phyloP scores from a whole-genome alignment of 2,888 invertebrate genomes.

The Bedellia somnulentella region DNA sequence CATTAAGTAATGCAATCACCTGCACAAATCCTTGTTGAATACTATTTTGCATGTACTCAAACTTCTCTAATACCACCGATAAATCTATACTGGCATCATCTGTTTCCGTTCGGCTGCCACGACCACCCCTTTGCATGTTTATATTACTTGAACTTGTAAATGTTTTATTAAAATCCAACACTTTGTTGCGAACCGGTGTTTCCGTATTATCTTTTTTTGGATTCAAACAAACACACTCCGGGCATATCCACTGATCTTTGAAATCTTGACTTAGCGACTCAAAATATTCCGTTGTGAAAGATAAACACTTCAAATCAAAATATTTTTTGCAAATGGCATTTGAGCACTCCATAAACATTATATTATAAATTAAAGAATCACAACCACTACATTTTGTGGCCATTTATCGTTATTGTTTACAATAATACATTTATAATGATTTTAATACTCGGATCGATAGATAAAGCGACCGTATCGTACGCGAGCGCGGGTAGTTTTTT shows the following conservation, averaged over 20 bases:
- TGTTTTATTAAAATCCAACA: background rate
- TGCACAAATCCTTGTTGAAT: background rate
- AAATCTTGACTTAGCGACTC: background rate
- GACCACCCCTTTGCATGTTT: background rate
- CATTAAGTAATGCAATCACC: background rate
- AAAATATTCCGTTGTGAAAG: background rate
- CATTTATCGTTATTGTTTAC: slow-evolving; percentile 1
- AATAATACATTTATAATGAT: no score
- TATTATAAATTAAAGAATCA: background rate
- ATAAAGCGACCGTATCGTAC: no score
- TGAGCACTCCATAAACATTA: slow-evolving; percentile 3
- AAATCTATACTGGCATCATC: background rate
- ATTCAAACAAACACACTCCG: background rate
- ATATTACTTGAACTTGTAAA: background rate
- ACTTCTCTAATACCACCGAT: background rate
- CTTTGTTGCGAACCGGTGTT: background rate
- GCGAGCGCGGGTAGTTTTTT: no score
- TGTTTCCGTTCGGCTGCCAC: background rate
- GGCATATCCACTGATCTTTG: slow-evolving; percentile 2
- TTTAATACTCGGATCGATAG: no score
- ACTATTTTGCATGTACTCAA: background rate
- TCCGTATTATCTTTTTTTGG: background rate
- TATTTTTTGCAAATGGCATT: background rate
- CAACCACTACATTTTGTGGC: slow-evolving; percentile 5
- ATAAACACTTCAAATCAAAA: slow-evolving; percentile 1